Evolutionary conservation across 2,113 vertebrate species (phyloP).

Genomic region (Acrocephalus arundinaceus): DNA sequence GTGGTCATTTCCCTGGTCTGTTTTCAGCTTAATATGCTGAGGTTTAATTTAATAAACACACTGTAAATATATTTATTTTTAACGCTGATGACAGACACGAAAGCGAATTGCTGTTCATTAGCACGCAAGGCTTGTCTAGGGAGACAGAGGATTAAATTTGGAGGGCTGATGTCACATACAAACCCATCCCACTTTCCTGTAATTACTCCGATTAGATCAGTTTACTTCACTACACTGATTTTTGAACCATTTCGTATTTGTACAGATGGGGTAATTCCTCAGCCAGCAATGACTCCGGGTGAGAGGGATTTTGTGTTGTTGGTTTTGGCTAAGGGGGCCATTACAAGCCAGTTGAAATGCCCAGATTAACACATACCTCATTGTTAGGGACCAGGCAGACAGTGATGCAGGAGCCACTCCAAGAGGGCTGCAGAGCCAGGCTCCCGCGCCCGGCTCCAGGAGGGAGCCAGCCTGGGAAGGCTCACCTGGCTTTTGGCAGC

Average conservation of each 20-base stretch:
- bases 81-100: slow-evolving; percentile 11
- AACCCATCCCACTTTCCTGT: slow-evolving; percentile 65
- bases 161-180: slow-evolving; percentile 56
- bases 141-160: neutral
- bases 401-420: neutral
- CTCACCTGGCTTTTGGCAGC: neutral
- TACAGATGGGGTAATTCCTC: slow-evolving; percentile 71
- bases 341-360: slow-evolving; percentile 65
- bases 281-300: slow-evolving; percentile 70
- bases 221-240: slow-evolving; percentile 8
- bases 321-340: slow-evolving; percentile 67
- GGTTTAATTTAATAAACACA: slow-evolving; percentile 17
- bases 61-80: slow-evolving; percentile 50
- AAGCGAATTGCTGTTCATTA: neutral
- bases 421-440: neutral
- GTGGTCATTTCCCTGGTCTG: slow-evolving; percentile 55
- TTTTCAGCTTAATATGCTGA: slow-evolving; percentile 12
- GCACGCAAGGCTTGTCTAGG: neutral
- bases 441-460: neutral
- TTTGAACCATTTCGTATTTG: slow-evolving; percentile 64
- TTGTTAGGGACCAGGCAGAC: slow-evolving; percentile 52
- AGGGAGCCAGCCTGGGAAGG: neutral
- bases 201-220: slow-evolving; percentile 60
- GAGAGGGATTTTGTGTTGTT: slow-evolving; percentile 72
- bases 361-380: slow-evolving; percentile 79